Conservation (phyloP, 2,888 invertebrate genomes). For the Thalpophila matura region DNA sequence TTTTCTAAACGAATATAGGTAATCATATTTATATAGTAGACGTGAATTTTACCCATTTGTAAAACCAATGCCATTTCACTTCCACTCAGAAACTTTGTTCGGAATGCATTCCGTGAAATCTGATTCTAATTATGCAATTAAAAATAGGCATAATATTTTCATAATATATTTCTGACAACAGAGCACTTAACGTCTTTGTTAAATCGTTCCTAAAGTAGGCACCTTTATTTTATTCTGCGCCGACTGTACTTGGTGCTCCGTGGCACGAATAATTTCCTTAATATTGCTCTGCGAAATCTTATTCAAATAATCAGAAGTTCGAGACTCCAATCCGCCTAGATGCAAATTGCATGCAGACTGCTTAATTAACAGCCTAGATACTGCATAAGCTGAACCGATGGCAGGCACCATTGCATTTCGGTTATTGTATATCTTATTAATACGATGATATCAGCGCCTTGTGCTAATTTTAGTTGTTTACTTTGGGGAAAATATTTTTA, state of each 20-base stretch:
- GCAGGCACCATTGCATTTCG: slow-evolving; percentile 59
- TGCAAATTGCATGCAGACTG: slow-evolving; percentile 85
- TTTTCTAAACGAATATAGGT: not conserved
- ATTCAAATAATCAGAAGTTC: slow-evolving; percentile 86
- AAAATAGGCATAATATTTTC: slow-evolving; percentile 49
- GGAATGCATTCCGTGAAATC: slow-evolving; percentile 25
- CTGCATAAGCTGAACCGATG: slow-evolving; percentile 61
- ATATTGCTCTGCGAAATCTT: slow-evolving; percentile 81
- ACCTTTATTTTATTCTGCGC: slow-evolving; percentile 59
- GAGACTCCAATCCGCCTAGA: slow-evolving; percentile 81
- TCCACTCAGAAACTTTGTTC: slow-evolving; percentile 2
- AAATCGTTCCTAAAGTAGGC: slow-evolving; percentile 52
- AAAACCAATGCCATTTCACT: not conserved
- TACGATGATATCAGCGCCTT: slow-evolving; percentile 1
- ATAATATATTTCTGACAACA: slow-evolving; percentile 42
- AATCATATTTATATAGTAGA: not conserved
- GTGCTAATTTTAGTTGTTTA: slow-evolving; percentile 7
- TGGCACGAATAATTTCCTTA: slow-evolving; percentile 80
- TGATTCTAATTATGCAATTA: slow-evolving; percentile 41
- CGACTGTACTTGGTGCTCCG: slow-evolving; percentile 67
- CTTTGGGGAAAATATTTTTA: slow-evolving; percentile 1
- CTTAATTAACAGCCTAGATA: slow-evolving; percentile 78
- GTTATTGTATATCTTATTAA: slow-evolving; percentile 39
- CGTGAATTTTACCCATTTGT: slow-evolving; percentile 4
- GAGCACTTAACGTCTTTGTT: slow-evolving; percentile 50